These are phyloP conservation scores for Emberiza fucata DNA, from an alignment of 2,113 vertebrate species.

Conservation along the genomic window DNA sequence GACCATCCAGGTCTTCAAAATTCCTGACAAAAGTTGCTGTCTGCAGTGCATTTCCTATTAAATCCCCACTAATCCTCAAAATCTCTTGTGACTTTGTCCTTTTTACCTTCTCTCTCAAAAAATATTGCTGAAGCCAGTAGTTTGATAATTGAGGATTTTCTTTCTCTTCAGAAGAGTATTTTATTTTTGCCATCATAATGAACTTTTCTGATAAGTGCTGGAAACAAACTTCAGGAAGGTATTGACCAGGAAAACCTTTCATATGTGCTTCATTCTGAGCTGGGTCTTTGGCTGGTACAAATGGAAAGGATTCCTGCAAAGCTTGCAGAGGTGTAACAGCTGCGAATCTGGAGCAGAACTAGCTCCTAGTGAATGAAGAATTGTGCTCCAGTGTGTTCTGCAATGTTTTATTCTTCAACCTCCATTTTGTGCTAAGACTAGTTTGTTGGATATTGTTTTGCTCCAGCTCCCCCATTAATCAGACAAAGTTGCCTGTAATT, in stretches of 20 bases:
- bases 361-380: neutral
- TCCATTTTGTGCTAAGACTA: neutral
- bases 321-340: neutral
- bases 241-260: neutral
- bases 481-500: slow-evolving; percentile 6
- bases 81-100: neutral
- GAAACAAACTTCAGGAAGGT: neutral
- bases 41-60: neutral
- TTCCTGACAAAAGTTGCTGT: neutral
- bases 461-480: neutral
- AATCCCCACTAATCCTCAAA: neutral
- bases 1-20: neutral
- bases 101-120: neutral
- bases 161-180: neutral
- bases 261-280: neutral
- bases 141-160: neutral
- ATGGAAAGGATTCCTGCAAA: neutral
- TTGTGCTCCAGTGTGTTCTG: neutral
- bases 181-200: neutral
- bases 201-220: neutral
- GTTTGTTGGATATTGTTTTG: neutral
- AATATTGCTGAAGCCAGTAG: neutral
- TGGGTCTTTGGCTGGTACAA: neutral
- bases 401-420: neutral
- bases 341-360: neutral